Percentiles rank a stretch among this genome's conserved stretches.
These are phyloP conservation scores for Diuraphis noxia DNA, from an alignment of 1,140 invertebrate genomes.

Conservation along the genomic window DNA sequence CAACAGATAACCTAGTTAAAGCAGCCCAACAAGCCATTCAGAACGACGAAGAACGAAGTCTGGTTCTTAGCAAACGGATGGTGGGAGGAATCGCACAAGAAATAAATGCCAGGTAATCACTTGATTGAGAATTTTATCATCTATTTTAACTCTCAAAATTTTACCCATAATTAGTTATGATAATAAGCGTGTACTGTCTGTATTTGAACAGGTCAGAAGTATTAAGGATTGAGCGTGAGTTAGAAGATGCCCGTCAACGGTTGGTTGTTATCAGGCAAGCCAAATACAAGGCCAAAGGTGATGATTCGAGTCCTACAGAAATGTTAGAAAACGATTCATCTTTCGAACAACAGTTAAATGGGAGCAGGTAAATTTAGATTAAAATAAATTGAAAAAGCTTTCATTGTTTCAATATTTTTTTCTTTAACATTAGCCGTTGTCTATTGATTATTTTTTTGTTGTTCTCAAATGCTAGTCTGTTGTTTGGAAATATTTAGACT, in stretches of 20 bases:
- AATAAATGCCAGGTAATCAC: conserved; percentile 72
- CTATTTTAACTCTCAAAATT: not conserved
- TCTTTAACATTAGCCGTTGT: not conserved
- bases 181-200: not conserved
- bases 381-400: not conserved
- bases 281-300: conserved; percentile 72
- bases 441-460: not conserved
- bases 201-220: conserved; percentile 72
- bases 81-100: conserved; percentile 92
- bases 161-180: not conserved
- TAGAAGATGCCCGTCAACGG: conserved; percentile 88
- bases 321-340: conserved; percentile 26
- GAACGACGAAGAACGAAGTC: conserved; percentile 84
- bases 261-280: conserved; percentile 83
- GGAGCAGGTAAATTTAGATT: not conserved
- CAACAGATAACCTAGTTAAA: conserved; percentile 93
- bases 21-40: conserved; percentile 93
- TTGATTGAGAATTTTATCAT: not conserved
- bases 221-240: conserved; percentile 87
- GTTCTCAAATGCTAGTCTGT: not conserved
- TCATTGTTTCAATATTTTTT: not conserved
- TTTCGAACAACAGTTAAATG: conserved; percentile 38
- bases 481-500: not conserved
- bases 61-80: conserved; percentile 88
- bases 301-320: conserved; percentile 59